A percentile compares a stretch with the other conserved stretches of the same genome.
These are phyloP conservation scores for Rhinichthys klamathensis DNA, from an alignment of 2,113 vertebrate genomes.

Conservation along the genomic window DNA sequence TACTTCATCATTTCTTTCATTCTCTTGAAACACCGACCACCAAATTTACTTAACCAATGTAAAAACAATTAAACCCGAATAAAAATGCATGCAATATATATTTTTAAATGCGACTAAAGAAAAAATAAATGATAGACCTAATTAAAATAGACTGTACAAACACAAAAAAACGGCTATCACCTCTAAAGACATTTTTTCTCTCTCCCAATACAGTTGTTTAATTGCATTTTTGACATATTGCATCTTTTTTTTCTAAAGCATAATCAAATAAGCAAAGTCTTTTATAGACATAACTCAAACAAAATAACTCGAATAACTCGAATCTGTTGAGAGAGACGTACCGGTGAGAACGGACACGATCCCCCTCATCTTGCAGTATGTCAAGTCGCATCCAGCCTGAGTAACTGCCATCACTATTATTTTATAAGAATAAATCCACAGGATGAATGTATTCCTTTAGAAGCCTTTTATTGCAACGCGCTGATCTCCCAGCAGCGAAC, in stretches of 20 bases:
- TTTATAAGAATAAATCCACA: conserved; percentile 36
- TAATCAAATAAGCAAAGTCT: not conserved
- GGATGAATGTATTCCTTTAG: conserved; percentile 2
- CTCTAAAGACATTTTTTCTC: not conserved
- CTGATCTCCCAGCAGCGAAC: not conserved
- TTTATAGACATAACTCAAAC: not conserved
- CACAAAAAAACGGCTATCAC: not conserved
- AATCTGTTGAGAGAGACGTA: conserved; percentile 59
- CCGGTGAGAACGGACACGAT: conserved; percentile 77
- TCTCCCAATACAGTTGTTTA: not conserved
- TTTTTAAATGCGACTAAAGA: not conserved
- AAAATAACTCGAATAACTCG: too few relatives aligned
- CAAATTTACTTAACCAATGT: not conserved
- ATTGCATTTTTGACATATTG: not conserved
- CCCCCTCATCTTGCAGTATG: conserved; percentile 82
- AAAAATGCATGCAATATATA: not conserved
- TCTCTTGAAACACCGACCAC: not conserved
- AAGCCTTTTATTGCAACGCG: not conserved
- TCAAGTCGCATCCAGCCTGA: conserved; percentile 76
- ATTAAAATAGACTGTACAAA: not conserved
- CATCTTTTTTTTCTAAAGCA: not conserved
- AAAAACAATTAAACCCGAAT: not conserved
- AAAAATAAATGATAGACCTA: not conserved
- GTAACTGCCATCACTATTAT: conserved; percentile 73
- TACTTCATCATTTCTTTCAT: not conserved